Percentiles rank a stretch among this genome's conserved stretches.
Conservation (phyloP, 2,797 vertebrate genomes). For the Pteronotus mesoamericanus region DNA sequence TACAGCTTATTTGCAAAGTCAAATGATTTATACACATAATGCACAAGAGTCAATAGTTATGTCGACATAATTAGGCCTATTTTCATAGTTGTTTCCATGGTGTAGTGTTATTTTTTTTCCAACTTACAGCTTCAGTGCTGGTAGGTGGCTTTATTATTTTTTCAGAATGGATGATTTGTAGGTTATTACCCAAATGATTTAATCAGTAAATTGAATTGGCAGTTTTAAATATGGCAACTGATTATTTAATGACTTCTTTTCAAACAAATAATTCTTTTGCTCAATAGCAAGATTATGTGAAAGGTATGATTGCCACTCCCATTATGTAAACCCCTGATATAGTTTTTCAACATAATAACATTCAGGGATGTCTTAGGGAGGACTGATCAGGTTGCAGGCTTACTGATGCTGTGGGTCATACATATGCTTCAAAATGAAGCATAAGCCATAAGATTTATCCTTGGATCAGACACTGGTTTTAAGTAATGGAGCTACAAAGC, state of each 20-base stretch:
- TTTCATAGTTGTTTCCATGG: slow-evolving; percentile 52
- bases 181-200: slow-evolving; percentile 3
- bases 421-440: not conserved
- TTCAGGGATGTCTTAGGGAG: not conserved
- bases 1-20: slow-evolving; percentile 56
- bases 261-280: not conserved
- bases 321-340: not conserved
- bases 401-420: not conserved
- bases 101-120: not conserved
- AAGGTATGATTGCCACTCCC: not conserved
- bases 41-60: slow-evolving; percentile 39
- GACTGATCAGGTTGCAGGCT: not conserved
- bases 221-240: not conserved
- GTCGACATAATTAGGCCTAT: slow-evolving; percentile 8
- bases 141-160: not conserved
- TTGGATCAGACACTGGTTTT: not conserved
- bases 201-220: not conserved
- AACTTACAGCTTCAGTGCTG: not conserved
- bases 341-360: not conserved
- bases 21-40: slow-evolving; percentile 45
- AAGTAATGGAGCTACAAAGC: not conserved
- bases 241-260: not conserved
- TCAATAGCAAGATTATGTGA: not conserved
- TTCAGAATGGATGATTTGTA: not conserved
- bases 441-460: not conserved